Base-by-base conservation (phyloP, 2,113 vertebrate genomes). In the Neodon shergylaensis region DNA sequence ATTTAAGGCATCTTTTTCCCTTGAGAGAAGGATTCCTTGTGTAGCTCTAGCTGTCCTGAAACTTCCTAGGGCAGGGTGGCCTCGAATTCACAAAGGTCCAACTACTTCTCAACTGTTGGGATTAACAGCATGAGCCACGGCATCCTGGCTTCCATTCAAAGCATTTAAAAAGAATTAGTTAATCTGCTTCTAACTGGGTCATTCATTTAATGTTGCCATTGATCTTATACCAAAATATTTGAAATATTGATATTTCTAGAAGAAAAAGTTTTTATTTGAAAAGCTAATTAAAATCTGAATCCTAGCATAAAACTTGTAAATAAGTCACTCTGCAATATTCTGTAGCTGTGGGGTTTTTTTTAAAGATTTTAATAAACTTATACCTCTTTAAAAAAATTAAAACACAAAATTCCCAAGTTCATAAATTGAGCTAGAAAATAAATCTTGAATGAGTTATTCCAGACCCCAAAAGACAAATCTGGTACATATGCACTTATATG, bases 351-450 rank as follows among this genome's bases (percentile, higher is more conserved):
- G 12, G 42, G n/a, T n/a, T 12, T 61, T 31, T 24, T n/a, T 36
- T n/a, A 9, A 24, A 94, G 77, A 97, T 54, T 36, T 54, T 91
- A 97, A 97, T 97, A 97, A 97, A 97, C 65, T 36, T 54, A 5
- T 33, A 81, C 10, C 84, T 97, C 94, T 95, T 78, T 8, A 14
- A 81, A 26, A 81, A 39, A 39, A 58, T 22, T 81, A 58, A n/a
- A 13, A n/a, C n/a, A 63, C 28, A 10, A 44, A 77, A 78, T 49
- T 31, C 16, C 26, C 13, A 14, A 83, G n/a, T 39, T 24, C 3
- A 31, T 83, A 58, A 49, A 31, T 63, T n/a, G 81, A 63, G 24
- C 39, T 63, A 83, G n/a, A 83, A 83, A 83, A 66, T n/a, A 26
- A 49, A 77, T 63, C 36, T 12, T 28, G n/a, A 83, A 14, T 83